Conservation (phyloP, 1,140 invertebrate species). For the Bombus balteatus region DNA sequence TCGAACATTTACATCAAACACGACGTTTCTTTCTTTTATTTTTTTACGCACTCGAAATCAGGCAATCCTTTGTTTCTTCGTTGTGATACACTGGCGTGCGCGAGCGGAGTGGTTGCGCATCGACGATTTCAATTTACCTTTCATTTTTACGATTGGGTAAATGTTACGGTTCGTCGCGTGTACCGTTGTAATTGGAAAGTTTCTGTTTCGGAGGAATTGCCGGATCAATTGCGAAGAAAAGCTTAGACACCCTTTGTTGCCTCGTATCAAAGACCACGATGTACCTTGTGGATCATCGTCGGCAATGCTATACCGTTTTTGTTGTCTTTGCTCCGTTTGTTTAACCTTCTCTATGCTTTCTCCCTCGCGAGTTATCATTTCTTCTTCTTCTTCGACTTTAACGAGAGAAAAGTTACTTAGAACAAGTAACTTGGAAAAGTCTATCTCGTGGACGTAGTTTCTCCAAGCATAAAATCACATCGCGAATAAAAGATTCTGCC, state of each 20-base stretch:
- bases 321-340: background rate
- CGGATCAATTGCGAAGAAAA: background rate
- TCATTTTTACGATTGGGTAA: background rate
- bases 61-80: slow-evolving; percentile 27
- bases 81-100: background rate
- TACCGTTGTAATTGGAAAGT: background rate
- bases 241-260: background rate
- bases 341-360: background rate
- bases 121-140: slow-evolving; percentile 3
- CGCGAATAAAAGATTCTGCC: background rate
- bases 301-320: no score
- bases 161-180: background rate
- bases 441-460: background rate
- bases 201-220: background rate
- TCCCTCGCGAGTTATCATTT: fast-evolving
- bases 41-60: slow-evolving; percentile 36
- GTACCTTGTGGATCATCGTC: background rate
- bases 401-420: background rate
- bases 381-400: background rate
- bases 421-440: background rate
- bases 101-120: background rate
- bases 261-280: background rate
- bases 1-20: slow-evolving; percentile 58
- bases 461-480: background rate
- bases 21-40: slow-evolving; percentile 12